These are phyloP conservation scores for Cheracebus regulus DNA, from an alignment of 2,797 vertebrate genomes.

Conservation along the genomic window DNA sequence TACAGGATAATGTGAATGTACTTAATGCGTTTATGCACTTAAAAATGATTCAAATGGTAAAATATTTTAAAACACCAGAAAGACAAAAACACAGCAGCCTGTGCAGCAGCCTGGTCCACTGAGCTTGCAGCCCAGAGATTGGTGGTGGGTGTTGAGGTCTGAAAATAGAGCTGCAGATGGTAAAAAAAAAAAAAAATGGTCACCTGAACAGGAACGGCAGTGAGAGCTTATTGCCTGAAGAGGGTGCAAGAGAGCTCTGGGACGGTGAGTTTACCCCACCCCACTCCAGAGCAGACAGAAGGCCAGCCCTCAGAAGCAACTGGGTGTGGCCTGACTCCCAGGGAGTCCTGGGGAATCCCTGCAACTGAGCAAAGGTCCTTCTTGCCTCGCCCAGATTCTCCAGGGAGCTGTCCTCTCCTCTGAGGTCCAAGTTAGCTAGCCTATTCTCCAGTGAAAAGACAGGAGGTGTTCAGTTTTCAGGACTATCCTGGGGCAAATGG, in stretches of 20 bases:
- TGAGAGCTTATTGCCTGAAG: constrained; percentile 46
- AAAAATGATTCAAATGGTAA: neutral
- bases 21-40: neutral
- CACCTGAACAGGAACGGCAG: neutral
- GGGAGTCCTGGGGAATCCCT: constrained; percentile 70
- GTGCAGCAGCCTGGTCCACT: neutral
- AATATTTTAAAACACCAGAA: neutral
- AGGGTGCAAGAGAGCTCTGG: constrained; percentile 68
- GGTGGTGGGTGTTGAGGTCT: constrained; percentile 23
- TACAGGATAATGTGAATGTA: neutral
- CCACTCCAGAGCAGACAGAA: neutral
- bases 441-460: neutral
- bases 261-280: neutral
- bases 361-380: constrained; percentile 4
- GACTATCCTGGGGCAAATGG: neutral
- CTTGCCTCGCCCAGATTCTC: constrained; percentile 32
- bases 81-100: neutral
- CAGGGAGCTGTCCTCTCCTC: neutral
- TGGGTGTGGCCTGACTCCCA: constrained; percentile 47
- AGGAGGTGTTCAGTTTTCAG: neutral
- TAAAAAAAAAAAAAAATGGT: neutral
- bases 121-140: neutral
- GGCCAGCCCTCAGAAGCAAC: neutral
- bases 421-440: neutral
- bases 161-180: neutral